Evolutionary conservation across 1,140 invertebrate genomes (phyloP), one percentile per base, ranked within the genome.

Genomic region (Caerostris extrusa): DNA sequence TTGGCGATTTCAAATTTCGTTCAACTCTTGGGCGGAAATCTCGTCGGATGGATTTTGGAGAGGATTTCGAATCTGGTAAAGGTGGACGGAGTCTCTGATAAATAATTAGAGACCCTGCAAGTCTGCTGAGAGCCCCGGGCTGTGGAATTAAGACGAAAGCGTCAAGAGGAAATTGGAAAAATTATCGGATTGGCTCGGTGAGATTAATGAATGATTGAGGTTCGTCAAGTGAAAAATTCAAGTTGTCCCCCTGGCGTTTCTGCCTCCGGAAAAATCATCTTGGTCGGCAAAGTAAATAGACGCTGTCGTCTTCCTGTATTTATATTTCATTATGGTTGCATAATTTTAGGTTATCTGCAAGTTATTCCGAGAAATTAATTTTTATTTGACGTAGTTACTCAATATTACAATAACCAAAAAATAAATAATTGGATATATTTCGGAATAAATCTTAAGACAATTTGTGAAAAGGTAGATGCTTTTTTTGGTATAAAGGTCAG

Each of bases 1-100:
- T 53, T 34, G 57, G 57, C 85, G 60, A 87, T 87, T 57, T 55
- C 60, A 14, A 87, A 87, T 87, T 87, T 87, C 50, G 85, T 87
- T 87, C 60, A 50, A 50, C 60, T 53, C 71, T 77, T 53, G 10
- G 50, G 34, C 4, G 82, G 82, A 55, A 58, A 57, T 85, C 56
- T 85, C 55, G 34, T 56, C 8, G 17, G 55, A 19, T 7, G 55
- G 55, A 17, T 19, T 58, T 58, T 8, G 55, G 19, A 17, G 6
- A 34, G 82, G 57, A 83, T 83, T 83, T 83, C 82, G 82, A 57
- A 57, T 58, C 53, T 77, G 71, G 71, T 14, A 77, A 77, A 77
- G 71, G 71, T 77, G 71, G 71, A 53, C 34, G 71, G 61, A 14
- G n/a, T 12, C 61, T 34, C 12, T 77, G 50, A 77, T 77, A 77